phyloP scores from a whole-genome alignment of 2,888 invertebrate genomes.

The Scelioninae gen. 1 region DNA sequence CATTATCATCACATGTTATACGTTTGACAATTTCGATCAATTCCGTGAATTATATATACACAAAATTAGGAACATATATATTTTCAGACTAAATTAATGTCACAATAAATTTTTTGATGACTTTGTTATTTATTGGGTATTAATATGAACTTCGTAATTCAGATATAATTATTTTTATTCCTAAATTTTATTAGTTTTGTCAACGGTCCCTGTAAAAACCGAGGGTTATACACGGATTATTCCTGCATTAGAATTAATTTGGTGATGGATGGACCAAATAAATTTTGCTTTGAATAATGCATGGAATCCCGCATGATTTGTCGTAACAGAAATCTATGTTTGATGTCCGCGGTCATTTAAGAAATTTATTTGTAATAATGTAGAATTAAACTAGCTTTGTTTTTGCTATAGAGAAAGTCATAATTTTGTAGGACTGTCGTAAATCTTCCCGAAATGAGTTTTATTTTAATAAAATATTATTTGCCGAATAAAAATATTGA shows the following conservation, averaged over 20 bases:
- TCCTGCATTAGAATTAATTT: neutral
- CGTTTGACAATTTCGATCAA: too few relatives aligned
- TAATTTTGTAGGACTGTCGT: neutral
- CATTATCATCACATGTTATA: too few relatives aligned
- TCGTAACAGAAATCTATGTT: neutral
- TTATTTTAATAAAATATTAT: neutral
- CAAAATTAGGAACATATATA: neutral
- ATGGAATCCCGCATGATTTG: neutral
- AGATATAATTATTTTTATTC: neutral
- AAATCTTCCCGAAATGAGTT: neutral
- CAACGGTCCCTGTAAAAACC: neutral
- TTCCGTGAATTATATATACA: too few relatives aligned
- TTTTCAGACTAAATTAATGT: neutral
- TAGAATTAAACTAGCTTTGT: constrained; percentile 2
- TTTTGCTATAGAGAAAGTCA: neutral
- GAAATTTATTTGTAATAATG: constrained; percentile 27
- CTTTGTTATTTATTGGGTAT: neutral
- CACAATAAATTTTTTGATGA: neutral
- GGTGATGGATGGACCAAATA: neutral
- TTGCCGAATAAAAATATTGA: neutral
- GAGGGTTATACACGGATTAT: neutral
- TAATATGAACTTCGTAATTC: neutral
- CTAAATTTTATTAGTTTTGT: neutral
- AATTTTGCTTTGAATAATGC: constrained; percentile 1
- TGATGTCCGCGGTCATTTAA: neutral